These are phyloP conservation scores for Bursaphelenchus mucronatus DNA, from an alignment of 1,140 invertebrate species.

Conservation along the genomic window DNA sequence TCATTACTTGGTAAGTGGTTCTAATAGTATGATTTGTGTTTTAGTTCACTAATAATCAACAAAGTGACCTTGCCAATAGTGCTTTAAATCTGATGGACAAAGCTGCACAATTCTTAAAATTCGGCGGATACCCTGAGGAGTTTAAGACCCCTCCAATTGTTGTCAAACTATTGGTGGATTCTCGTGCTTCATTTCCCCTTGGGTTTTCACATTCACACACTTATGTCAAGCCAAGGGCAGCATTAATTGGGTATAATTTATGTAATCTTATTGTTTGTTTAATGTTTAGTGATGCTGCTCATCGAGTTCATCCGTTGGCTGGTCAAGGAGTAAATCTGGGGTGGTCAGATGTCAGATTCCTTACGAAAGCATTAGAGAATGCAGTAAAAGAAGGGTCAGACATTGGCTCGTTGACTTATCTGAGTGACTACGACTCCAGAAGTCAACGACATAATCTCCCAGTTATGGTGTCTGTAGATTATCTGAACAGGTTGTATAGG, in stretches of 20 bases:
- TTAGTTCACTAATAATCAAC: conserved; percentile 70
- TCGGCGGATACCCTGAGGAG: conserved; percentile 27
- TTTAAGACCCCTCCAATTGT: conserved; percentile 77
- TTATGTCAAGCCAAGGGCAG: conserved; percentile 74
- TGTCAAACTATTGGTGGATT: conserved; percentile 65
- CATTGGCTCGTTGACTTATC: conserved; percentile 66
- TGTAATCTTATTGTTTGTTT: conserved; percentile 27
- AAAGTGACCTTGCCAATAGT: conserved; percentile 56
- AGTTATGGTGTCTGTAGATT: conserved; percentile 79
- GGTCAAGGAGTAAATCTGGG: conserved; percentile 83
- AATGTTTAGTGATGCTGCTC: conserved; percentile 77
- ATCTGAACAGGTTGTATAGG: conserved; percentile 77
- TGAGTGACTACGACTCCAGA: conserved; percentile 77
- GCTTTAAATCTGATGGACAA: conserved; percentile 51
- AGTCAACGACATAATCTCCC: conserved; percentile 81
- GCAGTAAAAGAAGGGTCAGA: conserved; percentile 72
- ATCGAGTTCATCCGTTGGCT: conserved; percentile 88
- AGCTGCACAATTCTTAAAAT: conserved; percentile 8
- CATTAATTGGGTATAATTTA: conserved; percentile 73
- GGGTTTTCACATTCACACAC: conserved; percentile 80
- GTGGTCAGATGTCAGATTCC: conserved; percentile 78
- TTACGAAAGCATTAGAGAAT: conserved; percentile 71
- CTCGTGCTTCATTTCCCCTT: conserved; percentile 82
- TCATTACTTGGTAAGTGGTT: conserved; percentile 71
- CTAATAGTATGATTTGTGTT: conserved; percentile 34